phyloP scores from a whole-genome alignment of 2,113 vertebrate species.

The Bos indicus region DNA sequence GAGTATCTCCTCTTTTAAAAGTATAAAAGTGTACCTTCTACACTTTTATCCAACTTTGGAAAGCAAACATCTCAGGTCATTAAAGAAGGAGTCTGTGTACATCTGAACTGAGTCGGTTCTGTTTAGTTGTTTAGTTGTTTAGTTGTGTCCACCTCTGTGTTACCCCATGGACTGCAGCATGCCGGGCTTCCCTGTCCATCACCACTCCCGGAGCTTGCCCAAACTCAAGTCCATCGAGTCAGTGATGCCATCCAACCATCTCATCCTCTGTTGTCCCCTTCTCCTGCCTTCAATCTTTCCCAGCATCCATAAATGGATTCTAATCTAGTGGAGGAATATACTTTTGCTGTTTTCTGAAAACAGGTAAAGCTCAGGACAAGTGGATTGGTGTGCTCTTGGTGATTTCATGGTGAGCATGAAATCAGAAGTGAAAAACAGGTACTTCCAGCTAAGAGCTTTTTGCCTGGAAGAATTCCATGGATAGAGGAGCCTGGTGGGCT shows the following conservation, averaged over 20 bases:
- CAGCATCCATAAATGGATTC: not conserved
- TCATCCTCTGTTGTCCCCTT: not conserved
- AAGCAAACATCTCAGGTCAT: not conserved
- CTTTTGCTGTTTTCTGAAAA: not conserved
- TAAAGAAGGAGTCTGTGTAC: not conserved
- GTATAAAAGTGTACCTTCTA: not conserved
- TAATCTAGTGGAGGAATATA: not conserved
- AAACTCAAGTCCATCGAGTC: not conserved
- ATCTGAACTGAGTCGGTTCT: not conserved
- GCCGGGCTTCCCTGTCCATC: not conserved
- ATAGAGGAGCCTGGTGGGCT: not conserved
- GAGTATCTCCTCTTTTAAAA: not conserved
- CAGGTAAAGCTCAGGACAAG: not conserved
- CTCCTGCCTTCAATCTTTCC: not conserved
- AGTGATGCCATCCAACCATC: not conserved
- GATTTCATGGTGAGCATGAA: not conserved
- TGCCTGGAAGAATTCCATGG: not conserved
- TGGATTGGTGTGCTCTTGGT: not conserved
- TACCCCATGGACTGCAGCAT: not conserved
- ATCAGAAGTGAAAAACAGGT: not conserved
- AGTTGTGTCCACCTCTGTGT: not conserved
- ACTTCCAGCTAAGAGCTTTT: not conserved
- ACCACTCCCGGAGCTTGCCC: not conserved
- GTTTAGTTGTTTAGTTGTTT: rapidly evolving
- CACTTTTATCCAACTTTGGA: not conserved